A percentile compares a stretch with the other conserved stretches of the same genome.
Evolutionary conservation across 2,797 vertebrate species (phyloP).

Genomic region (Vespertilio murinus): DNA sequence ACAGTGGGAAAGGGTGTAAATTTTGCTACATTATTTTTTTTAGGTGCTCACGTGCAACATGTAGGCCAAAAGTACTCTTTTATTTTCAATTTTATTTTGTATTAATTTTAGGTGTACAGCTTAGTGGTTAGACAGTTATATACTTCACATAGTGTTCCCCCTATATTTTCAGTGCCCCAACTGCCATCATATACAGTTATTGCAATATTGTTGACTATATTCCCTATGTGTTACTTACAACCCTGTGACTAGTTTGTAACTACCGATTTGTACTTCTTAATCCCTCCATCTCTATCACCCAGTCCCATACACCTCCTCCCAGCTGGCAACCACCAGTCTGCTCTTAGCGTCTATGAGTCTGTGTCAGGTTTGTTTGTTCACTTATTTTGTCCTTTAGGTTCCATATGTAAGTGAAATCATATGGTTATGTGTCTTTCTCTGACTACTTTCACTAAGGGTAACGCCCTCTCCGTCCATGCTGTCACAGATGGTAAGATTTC

Average conservation of each 20-base stretch:
- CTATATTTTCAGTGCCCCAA: background rate
- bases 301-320: background rate
- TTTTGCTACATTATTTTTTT: slow-evolving; percentile 15
- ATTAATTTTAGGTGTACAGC: background rate
- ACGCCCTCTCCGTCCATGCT: background rate
- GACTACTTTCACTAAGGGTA: background rate
- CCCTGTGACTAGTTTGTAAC: background rate
- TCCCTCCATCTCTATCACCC: background rate
- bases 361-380: background rate
- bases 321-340: background rate
- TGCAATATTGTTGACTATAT: background rate
- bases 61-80: background rate
- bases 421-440: background rate
- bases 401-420: background rate
- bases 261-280: background rate
- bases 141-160: background rate
- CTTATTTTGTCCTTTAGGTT: background rate
- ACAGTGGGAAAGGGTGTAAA: background rate
- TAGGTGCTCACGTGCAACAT: background rate
- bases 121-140: background rate
- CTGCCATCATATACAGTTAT: background rate
- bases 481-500: background rate
- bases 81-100: background rate
- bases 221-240: background rate
- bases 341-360: background rate